Percentiles rank a stretch among this genome's conserved stretches.
Conservation (phyloP, 1,140 invertebrate genomes). For the Drosophila virilis region DNA sequence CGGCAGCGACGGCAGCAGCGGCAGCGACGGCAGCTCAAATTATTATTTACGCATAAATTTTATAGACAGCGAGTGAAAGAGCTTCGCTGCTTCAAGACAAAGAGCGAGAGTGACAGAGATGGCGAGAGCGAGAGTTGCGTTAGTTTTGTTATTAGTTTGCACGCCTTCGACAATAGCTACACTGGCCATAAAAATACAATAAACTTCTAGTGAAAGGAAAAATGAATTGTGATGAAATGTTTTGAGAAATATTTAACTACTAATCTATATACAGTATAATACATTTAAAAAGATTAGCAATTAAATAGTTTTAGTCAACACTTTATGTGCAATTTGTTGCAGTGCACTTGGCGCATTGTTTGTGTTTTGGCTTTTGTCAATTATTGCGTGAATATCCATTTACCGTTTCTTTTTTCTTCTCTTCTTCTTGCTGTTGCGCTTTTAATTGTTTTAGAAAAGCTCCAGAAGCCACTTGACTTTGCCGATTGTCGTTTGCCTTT, state of each 20-base stretch:
- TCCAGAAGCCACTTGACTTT: slow-evolving; percentile 31
- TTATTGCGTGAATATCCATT: slow-evolving; percentile 72
- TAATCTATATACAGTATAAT: no score
- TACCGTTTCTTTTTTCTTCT: not conserved
- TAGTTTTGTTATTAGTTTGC: slow-evolving; percentile 38
- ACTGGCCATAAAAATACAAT: slow-evolving; percentile 14
- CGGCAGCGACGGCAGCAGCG: not conserved
- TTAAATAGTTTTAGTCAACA: no score
- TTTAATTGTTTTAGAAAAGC: slow-evolving; percentile 20
- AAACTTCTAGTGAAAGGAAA: not conserved
- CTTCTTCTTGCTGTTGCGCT: slow-evolving; percentile 8
- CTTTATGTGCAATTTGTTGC: not conserved
- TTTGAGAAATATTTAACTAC: no score
- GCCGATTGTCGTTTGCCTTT: slow-evolving; percentile 17
- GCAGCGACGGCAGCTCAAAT: slow-evolving; percentile 17
- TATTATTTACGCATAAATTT: slow-evolving; percentile 44
- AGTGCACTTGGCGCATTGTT: slow-evolving; percentile 17
- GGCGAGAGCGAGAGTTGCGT: slow-evolving; percentile 32
- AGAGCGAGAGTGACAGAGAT: slow-evolving; percentile 25
- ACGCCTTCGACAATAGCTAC: slow-evolving; percentile 34
- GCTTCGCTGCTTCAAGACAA: not conserved
- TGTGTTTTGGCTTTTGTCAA: slow-evolving; percentile 50
- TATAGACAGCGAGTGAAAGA: slow-evolving; percentile 21
- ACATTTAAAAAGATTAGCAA: no score
- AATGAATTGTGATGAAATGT: no score